These are phyloP conservation scores for Ichneumon xanthorius DNA, from an alignment of 2,888 invertebrate genomes.

Conservation along the genomic window DNA sequence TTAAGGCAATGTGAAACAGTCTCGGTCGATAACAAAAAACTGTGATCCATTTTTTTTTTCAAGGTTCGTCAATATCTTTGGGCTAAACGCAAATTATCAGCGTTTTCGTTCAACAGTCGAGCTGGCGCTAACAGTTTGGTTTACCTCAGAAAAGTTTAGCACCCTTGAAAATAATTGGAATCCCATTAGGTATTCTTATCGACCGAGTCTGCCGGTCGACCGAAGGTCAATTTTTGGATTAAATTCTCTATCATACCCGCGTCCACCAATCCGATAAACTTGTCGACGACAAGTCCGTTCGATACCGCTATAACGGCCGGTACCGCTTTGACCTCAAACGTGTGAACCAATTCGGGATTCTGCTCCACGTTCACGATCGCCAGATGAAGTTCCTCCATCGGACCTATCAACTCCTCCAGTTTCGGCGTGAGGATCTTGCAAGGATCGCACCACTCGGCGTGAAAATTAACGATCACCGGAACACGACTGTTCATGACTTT, in stretches of 20 bases:
- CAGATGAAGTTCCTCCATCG: constrained; percentile 90
- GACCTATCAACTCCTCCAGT: constrained; percentile 91
- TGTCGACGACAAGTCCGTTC: constrained; percentile 93
- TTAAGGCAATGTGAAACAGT: no score
- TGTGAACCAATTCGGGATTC: constrained; percentile 93
- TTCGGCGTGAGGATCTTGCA: constrained; percentile 95
- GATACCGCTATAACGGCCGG: constrained; percentile 93
- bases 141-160: not conserved
- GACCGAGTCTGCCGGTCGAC: constrained; percentile 51
- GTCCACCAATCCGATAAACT: constrained; percentile 95
- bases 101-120: not conserved
- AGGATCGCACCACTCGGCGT: constrained; percentile 96
- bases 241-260: constrained; percentile 92
- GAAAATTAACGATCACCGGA: constrained; percentile 96
- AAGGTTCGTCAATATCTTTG: not conserved
- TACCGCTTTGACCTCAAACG: constrained; percentile 93
- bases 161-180: not conserved
- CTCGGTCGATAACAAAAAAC: not conserved
- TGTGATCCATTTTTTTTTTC: not conserved
- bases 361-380: constrained; percentile 94
- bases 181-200: constrained; percentile 62
- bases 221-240: constrained; percentile 87
- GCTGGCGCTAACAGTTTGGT: not conserved
- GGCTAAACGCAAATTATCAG: not conserved
- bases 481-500: constrained; percentile 94